Conservation (phyloP, 1,140 invertebrate species). For the Halesus radiatus region DNA sequence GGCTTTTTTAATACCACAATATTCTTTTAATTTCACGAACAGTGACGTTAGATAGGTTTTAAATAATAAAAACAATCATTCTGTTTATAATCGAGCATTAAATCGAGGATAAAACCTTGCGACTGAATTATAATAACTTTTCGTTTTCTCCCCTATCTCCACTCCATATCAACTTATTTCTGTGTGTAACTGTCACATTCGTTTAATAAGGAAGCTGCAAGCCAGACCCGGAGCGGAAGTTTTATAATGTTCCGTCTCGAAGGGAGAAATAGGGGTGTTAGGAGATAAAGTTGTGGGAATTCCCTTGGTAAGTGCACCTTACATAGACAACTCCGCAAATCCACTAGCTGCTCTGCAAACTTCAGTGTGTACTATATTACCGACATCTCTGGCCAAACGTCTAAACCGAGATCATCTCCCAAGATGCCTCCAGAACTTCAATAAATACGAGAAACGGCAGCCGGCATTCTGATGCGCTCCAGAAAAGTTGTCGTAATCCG, state of each 20-base stretch:
- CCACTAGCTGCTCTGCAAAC: background rate
- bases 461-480: too few relatives aligned
- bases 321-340: background rate
- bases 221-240: background rate
- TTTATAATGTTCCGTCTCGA: background rate
- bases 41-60: too few relatives aligned
- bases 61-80: too few relatives aligned
- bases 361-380: background rate
- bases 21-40: too few relatives aligned
- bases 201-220: slow-evolving; percentile 6
- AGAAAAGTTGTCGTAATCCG: too few relatives aligned
- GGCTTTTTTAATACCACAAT: too few relatives aligned
- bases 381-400: slow-evolving; percentile 1
- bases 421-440: background rate
- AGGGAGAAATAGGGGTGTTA: background rate
- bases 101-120: too few relatives aligned
- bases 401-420: background rate
- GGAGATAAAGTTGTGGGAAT: background rate
- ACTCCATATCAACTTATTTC: too few relatives aligned
- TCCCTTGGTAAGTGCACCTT: background rate
- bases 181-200: background rate
- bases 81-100: too few relatives aligned
- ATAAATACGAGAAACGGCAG: too few relatives aligned
- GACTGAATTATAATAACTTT: background rate
- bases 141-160: background rate